phyloP scores from a whole-genome alignment of 1,140 invertebrate species.

The Phocides pigmalion region DNA sequence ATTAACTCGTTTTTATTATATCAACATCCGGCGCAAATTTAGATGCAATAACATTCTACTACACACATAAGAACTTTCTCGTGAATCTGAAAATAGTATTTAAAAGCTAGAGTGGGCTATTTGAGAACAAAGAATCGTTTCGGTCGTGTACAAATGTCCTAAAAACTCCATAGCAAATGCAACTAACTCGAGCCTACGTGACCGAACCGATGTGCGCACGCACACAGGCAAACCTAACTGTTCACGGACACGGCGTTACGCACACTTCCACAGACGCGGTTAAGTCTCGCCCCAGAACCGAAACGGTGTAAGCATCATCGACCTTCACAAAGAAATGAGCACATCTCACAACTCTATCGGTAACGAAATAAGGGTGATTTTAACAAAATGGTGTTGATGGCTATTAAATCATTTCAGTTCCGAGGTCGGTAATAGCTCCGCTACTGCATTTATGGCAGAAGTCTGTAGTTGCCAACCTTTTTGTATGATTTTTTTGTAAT shows the following conservation, averaged over 20 bases:
- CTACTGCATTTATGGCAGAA: conserved; percentile 80
- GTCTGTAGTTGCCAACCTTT: conserved; percentile 72
- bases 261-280: conserved; percentile 63
- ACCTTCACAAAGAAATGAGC: conserved; percentile 77
- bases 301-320: conserved; percentile 58
- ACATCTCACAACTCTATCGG: conserved; percentile 58
- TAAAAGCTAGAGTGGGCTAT: not conserved
- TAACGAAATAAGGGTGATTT: conserved; percentile 41
- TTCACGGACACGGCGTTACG: conserved; percentile 52
- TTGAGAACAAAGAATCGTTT: conserved; percentile 45
- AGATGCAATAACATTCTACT: conserved; percentile 1
- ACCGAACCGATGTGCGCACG: conserved; percentile 66
- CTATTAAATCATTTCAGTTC: conserved; percentile 44
- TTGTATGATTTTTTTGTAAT: conserved; percentile 61
- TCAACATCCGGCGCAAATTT: conserved; percentile 5
- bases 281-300: conserved; percentile 42
- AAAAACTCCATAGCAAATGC: conserved; percentile 50
- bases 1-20: conserved; percentile 19
- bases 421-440: conserved; percentile 58
- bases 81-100: not conserved
- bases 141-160: conserved; percentile 49
- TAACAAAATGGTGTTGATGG: conserved; percentile 37
- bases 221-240: conserved; percentile 49
- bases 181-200: conserved; percentile 74
- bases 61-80: not conserved